Base-by-base conservation (phyloP, 2,113 vertebrate species). In the Plecotus auritus region DNA sequence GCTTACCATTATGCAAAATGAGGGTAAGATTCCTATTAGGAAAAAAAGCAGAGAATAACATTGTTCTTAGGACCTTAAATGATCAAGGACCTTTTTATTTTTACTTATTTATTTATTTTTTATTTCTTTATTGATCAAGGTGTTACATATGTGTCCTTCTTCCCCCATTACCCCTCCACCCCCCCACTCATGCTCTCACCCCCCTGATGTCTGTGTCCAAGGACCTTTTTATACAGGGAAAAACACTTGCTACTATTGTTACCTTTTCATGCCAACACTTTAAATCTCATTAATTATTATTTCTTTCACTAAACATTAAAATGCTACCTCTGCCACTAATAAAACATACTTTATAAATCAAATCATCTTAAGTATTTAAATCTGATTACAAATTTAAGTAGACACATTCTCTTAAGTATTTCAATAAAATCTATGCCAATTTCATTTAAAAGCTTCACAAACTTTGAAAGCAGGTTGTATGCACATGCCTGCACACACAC, bases 341-440 rank as follows among this genome's bases (percentile, higher is more conserved):
- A 86, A 94, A 82, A 45, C 20, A 45, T 54, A 26, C 20, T 51
- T 88, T 51, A 91, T 82, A 40, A 88, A 88, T 93, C n/a, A 85
- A 77, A 77, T 93, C 37, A 85, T 17, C 23, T 85, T 20, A 88
- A 61, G 40, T 82, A 76, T 78, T 93, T 85, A 93, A 83, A 61
- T 83, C n/a, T 81, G 45, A 69, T 47, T 72, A 90, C 45, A 90
- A 67, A 72, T 69, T 35, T 37, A 94, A 40, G 47, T 72, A 82
- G 40, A 69, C 8, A 56, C 45, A 77, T 22, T 72, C 37, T 91
- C 30, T 61, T 80, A 89, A 91, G 76, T 82, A 87, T 89, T 92
- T 95, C 42, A 54, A 9, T 92, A 83, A 74, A 83, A 81, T 85
- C 5, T 78, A 32, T 35, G 26, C 56, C 17, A 61, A 42, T 90